Conservation (phyloP, 2,113 vertebrate genomes). For the Hippotragus niger region DNA sequence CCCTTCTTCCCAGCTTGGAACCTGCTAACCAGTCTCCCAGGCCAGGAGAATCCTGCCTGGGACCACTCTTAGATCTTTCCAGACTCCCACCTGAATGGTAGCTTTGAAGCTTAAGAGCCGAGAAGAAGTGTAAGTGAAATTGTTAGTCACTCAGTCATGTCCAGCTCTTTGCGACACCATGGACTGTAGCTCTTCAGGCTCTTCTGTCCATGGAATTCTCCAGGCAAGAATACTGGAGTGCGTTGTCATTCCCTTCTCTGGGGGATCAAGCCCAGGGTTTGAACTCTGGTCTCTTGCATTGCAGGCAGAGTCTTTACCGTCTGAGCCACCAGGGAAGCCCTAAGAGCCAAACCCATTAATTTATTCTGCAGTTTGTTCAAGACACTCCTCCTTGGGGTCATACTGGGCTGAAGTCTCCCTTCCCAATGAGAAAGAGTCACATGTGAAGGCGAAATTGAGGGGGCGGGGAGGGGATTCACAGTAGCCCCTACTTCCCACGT, state of each 20-base stretch:
- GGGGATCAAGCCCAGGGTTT: neutral
- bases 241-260: neutral
- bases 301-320: neutral
- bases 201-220: neutral
- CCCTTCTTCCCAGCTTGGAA: neutral
- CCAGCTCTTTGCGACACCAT: neutral
- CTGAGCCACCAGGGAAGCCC: neutral
- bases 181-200: neutral
- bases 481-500: accelerated
- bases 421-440: neutral
- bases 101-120: neutral
- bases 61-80: neutral
- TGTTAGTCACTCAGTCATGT: neutral
- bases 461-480: neutral
- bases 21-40: neutral
- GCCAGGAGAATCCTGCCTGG: neutral
- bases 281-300: neutral
- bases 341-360: neutral
- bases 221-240: neutral
- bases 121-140: neutral
- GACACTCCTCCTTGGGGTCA: neutral
- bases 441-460: neutral
- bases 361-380: neutral
- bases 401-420: neutral
- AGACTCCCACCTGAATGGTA: neutral